Evolutionary conservation across 2,888 invertebrate species (phyloP), one percentile per base, ranked within the genome.

Genomic region (Nysson spinosus): DNA sequence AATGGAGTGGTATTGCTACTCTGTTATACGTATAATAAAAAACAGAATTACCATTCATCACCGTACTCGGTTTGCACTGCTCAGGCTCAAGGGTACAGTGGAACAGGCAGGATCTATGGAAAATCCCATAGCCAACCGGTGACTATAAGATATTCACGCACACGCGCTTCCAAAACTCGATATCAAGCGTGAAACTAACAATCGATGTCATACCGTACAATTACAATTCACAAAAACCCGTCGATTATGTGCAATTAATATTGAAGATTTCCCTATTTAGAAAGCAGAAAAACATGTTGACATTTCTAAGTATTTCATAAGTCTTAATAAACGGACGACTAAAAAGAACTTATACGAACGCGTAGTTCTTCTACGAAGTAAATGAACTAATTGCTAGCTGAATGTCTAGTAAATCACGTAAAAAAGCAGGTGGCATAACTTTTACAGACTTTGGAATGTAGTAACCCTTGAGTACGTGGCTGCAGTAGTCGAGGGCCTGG

Each of bases 361-460:
- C n/a, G n/a, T n/a, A n/a, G n/a, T n/a, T n/a, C n/a, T n/a, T n/a
- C n/a, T n/a, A n/a, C n/a, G n/a, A n/a, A n/a, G n/a, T n/a, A n/a
- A n/a, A n/a, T n/a, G n/a, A n/a, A n/a, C n/a, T n/a, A n/a, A n/a
- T n/a, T n/a, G n/a, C n/a, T n/a, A n/a, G n/a, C n/a, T n/a, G n/a
- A n/a, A n/a, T n/a, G n/a, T n/a, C n/a, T n/a, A n/a, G n/a, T n/a
- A n/a, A n/a, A n/a, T n/a, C n/a, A n/a, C n/a, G n/a, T n/a, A n/a
- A n/a, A n/a, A n/a, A n/a, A n/a, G n/a, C n/a, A n/a, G n/a, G n/a
- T n/a, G n/a, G n/a, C n/a, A n/a, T n/a, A n/a, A n/a, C n/a, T n/a
- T n/a, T n/a, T n/a, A n/a, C 20, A 42, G 58, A 66, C 49, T 64
- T 65, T 52, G 37, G 52, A 28, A 69, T 58, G 43, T 46, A 54